phyloP scores from a whole-genome alignment of 2,797 vertebrate species.

The Thaleichthys pacificus region DNA sequence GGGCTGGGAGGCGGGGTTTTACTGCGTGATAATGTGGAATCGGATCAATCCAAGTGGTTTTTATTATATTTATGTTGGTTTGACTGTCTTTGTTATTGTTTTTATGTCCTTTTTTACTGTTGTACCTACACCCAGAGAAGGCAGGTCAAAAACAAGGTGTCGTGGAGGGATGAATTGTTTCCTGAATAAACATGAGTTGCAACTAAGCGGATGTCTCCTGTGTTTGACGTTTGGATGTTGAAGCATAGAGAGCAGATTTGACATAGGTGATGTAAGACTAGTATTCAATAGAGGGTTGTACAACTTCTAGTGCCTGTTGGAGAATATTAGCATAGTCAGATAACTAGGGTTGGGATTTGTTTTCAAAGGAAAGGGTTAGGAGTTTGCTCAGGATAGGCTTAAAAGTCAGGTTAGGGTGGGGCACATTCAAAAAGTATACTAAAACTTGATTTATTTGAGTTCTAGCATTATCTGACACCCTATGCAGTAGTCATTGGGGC shows the following conservation, averaged over 20 bases:
- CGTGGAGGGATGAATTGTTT: slow-evolving; percentile 74
- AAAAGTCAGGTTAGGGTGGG: too few relatives aligned
- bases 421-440: too few relatives aligned
- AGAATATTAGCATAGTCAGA: too few relatives aligned
- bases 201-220: slow-evolving; percentile 50
- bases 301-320: too few relatives aligned
- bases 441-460: too few relatives aligned
- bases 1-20: slow-evolving; percentile 35
- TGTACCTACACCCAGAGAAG: slow-evolving; percentile 70
- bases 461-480: too few relatives aligned
- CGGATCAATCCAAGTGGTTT: slow-evolving; percentile 50
- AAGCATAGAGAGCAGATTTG: not conserved
- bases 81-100: slow-evolving; percentile 63
- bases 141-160: slow-evolving; percentile 71
- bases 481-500: too few relatives aligned
- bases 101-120: slow-evolving; percentile 70
- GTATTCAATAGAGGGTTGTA: not conserved
- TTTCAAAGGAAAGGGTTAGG: too few relatives aligned
- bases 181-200: slow-evolving; percentile 79
- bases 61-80: slow-evolving; percentile 77
- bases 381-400: too few relatives aligned
- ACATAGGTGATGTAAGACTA: not conserved
- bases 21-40: slow-evolving; percentile 40
- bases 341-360: too few relatives aligned
- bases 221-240: not conserved